Percentiles rank a stretch among this genome's conserved stretches.
Conservation (phyloP, 2,113 vertebrate species). For the Hirundichthys speculiger region DNA sequence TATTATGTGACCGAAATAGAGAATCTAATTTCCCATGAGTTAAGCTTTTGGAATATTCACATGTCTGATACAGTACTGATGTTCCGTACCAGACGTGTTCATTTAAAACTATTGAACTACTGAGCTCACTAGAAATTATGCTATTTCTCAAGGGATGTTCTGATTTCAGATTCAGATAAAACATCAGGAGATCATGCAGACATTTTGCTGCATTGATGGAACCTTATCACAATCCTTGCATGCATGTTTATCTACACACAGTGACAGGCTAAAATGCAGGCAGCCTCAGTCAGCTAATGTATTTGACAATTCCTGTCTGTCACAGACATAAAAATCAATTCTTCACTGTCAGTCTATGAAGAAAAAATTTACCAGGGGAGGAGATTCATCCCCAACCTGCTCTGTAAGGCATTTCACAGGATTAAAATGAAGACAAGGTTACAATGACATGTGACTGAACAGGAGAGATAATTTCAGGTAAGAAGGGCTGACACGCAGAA, state of each 20-base stretch:
- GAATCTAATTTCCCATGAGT: neutral
- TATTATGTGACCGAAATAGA: neutral
- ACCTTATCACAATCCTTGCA: neutral
- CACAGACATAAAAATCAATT: slow-evolving; percentile 59
- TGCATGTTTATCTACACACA: slow-evolving; percentile 24
- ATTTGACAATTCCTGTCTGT: slow-evolving; percentile 21
- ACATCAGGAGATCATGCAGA: too few species aligned
- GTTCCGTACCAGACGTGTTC: too few species aligned
- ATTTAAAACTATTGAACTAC: too few species aligned
- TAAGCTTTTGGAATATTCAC: neutral
- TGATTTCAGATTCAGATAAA: neutral
- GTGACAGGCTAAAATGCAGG: slow-evolving; percentile 26
- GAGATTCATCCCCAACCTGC: slow-evolving; percentile 19
- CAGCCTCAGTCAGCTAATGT: slow-evolving; percentile 53
- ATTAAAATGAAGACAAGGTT: slow-evolving; percentile 5
- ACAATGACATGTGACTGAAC: slow-evolving; percentile 25
- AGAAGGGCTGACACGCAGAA: slow-evolving; percentile 11
- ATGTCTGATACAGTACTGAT: neutral
- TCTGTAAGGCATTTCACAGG: slow-evolving; percentile 3
- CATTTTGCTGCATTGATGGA: neutral
- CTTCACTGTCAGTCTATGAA: slow-evolving; percentile 14
- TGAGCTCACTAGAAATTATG: too few species aligned
- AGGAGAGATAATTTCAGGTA: neutral
- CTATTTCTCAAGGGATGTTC: too few species aligned
- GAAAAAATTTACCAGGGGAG: slow-evolving; percentile 13